phyloP scores from a whole-genome alignment of 64 coral and sea anemone species.

The Actinia equina region DNA sequence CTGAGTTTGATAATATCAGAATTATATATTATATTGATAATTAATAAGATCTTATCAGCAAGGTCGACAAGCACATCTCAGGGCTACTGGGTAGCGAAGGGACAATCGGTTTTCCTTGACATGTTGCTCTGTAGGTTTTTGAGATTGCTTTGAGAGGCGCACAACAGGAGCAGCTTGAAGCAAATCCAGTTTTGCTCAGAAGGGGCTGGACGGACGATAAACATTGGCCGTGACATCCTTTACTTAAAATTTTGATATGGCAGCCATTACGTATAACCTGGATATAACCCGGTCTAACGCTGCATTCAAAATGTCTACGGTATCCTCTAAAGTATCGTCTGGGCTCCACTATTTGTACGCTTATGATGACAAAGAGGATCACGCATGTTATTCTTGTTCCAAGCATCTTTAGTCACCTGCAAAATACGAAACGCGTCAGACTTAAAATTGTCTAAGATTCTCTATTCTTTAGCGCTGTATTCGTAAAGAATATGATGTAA shows the following conservation, averaged over 20 bases:
- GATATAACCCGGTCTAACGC: slow-evolving; percentile 14
- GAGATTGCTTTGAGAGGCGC: slow-evolving; percentile 45
- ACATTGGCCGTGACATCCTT: slow-evolving; percentile 73
- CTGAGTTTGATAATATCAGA: not conserved
- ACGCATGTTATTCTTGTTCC: not conserved
- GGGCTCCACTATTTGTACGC: not conserved
- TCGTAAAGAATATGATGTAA: too few species aligned
- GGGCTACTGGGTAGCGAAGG: slow-evolving; percentile 58
- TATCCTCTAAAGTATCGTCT: slow-evolving; percentile 19
- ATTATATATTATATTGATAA: not conserved
- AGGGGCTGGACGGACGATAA: slow-evolving; percentile 76
- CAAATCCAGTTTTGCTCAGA: slow-evolving; percentile 62
- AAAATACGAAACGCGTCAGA: not conserved
- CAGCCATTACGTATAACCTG: slow-evolving; percentile 1
- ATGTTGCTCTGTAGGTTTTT: slow-evolving; percentile 1
- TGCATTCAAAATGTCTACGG: slow-evolving; percentile 13
- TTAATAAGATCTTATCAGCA: slow-evolving; percentile 23
- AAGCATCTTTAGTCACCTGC: not conserved
- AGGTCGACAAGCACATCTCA: slow-evolving; percentile 70
- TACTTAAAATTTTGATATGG: slow-evolving; percentile 30
- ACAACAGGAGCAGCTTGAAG: slow-evolving; percentile 83
- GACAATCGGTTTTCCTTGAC: slow-evolving; percentile 18
- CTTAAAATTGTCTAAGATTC: too few species aligned
- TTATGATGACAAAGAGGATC: not conserved
- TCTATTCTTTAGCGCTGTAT: too few species aligned